Evolutionary conservation across 2,888 invertebrate species (phyloP), one percentile per base, ranked within the genome.

Genomic region (Cheilosia soror): DNA sequence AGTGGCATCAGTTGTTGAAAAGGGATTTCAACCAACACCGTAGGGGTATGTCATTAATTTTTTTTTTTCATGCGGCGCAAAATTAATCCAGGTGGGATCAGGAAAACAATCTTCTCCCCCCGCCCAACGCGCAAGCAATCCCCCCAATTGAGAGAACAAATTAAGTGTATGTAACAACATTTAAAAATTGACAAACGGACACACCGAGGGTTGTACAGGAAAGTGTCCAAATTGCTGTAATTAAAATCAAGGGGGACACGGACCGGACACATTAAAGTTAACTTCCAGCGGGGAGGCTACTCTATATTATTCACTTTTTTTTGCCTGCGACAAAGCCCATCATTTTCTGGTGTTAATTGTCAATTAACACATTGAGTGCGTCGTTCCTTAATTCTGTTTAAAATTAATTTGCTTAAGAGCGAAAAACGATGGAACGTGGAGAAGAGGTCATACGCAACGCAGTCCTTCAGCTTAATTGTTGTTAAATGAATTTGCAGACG

Each of bases 301-400:
- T 51, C 2, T 25, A 25, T 49, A 11, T 49, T 7, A 11, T 29
- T 37, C 37, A 40, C 40, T 15, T 53, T 31, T 2, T 27, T 55
- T 78, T 69, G 62, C 42, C 42, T 47, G 33, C 15, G 6, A 71
- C 37, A 44, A 33, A 65, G 51, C 55, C 11, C 31, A 15, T 42
- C 68, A 42, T 73, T 63, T 73, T 63, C 53, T 76, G 65, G 75
- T 76, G 69, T 80, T 84, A 84, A 84, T 84, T 84, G 84, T 71
- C 84, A 79, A 84, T 84, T 84, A 84, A 80, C 84, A 84, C 80
- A 71, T 80, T 75, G 69, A 80, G 78, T 75, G 37, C 37, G 33
- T 1, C 3, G 71, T 76, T 71, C 57, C 60, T 84, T 80, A 80
- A 79, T 80, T 84, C 66, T 75, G 65, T 71, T 80, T 55, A 69